A percentile compares a stretch with the other conserved stretches of the same genome.
These are phyloP conservation scores for Bettongia penicillata DNA, from an alignment of 2,113 vertebrate species.

Conservation along the genomic window DNA sequence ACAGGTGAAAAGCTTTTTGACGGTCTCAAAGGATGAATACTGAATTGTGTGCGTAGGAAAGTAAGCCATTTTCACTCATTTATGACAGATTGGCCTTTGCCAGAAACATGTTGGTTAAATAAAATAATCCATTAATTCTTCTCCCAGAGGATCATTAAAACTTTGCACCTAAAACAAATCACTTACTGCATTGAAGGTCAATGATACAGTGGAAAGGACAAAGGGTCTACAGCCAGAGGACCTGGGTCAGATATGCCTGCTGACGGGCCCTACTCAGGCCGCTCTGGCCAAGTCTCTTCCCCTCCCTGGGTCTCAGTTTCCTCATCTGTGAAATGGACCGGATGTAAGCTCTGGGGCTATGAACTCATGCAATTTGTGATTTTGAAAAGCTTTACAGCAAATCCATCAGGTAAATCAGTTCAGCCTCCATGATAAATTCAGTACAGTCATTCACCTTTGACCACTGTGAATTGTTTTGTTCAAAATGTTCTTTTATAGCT, in stretches of 20 bases:
- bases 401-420: conserved; percentile 58
- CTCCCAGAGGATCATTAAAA: background rate
- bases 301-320: background rate
- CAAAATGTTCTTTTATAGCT: background rate
- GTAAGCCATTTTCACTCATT: background rate
- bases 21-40: background rate
- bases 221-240: background rate
- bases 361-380: background rate
- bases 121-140: background rate
- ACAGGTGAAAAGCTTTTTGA: background rate
- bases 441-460: conserved; percentile 51
- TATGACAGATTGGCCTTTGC: background rate
- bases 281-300: background rate
- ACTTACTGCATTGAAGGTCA: background rate
- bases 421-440: conserved; percentile 49
- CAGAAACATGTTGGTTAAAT: background rate
- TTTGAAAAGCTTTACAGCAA: conserved; percentile 7
- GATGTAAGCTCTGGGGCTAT: background rate
- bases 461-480: conserved; percentile 19
- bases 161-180: background rate
- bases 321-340: background rate
- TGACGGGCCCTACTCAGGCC: no score
- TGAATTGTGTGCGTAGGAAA: background rate
- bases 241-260: background rate
- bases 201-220: background rate